Evolutionary conservation across 1,140 invertebrate genomes (phyloP).

Genomic region (Nasonia longicornis): DNA sequence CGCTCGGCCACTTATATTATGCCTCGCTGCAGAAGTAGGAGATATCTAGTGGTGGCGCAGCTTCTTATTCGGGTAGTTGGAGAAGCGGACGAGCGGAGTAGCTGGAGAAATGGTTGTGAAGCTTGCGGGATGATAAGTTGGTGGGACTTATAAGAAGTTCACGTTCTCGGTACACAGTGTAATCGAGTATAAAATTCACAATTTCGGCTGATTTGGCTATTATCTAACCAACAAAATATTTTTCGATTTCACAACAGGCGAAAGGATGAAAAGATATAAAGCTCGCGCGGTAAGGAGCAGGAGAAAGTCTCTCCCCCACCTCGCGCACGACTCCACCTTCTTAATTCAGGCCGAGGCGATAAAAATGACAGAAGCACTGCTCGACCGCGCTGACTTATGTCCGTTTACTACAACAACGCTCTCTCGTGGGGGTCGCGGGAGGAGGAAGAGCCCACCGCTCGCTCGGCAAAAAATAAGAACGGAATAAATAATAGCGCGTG

Average conservation of each 20-base stretch:
- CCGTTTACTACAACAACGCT: constrained; percentile 66
- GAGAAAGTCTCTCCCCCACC: constrained; percentile 2
- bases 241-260: no score
- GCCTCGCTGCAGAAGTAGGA: background rate
- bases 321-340: constrained; percentile 64
- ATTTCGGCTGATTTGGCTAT: no score
- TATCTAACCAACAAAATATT: no score
- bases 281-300: constrained; percentile 39
- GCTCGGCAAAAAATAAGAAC: constrained; percentile 68
- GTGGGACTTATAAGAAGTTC: background rate
- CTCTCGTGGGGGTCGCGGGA: background rate
- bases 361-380: constrained; percentile 70
- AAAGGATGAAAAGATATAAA: constrained; percentile 44
- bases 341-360: constrained; percentile 69
- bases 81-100: background rate
- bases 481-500: constrained; percentile 68
- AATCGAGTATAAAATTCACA: no score
- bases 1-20: constrained; percentile 45
- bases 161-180: no score
- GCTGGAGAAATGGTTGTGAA: background rate
- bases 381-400: constrained; percentile 67
- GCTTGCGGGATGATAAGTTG: constrained; percentile 6
- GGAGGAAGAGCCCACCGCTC: background rate
- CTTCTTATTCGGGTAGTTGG: background rate
- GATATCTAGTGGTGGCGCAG: background rate